Evolutionary conservation across 2,113 vertebrate genomes (phyloP).

Genomic region (Lamprologus tigripictilis): DNA sequence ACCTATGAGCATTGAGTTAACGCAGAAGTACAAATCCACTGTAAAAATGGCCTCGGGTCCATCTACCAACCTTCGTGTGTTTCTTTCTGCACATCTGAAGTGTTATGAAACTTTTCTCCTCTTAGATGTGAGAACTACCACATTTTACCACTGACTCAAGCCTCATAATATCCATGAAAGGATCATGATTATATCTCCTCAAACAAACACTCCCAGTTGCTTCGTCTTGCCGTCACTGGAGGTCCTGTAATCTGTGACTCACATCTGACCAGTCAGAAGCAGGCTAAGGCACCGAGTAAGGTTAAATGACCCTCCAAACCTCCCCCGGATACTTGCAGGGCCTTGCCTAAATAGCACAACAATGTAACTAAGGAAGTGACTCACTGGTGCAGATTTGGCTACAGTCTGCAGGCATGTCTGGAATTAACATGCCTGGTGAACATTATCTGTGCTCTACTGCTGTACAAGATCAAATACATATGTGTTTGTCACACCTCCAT

Average conservation of each 20-base stretch:
- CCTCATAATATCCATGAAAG: neutral
- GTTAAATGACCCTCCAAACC: neutral
- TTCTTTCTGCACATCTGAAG: neutral
- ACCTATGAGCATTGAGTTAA: neutral
- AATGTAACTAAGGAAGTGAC: conserved; percentile 52
- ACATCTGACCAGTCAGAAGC: neutral
- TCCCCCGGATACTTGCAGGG: neutral
- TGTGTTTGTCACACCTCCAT: neutral
- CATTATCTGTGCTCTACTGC: neutral
- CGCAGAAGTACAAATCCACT: neutral
- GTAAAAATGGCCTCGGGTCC: neutral
- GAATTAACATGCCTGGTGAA: neutral
- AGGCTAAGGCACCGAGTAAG: neutral
- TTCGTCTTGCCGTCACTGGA: neutral
- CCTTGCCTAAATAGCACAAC: conserved; percentile 17
- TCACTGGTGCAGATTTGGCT: conserved; percentile 1
- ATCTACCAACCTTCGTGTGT: neutral
- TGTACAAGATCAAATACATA: neutral
- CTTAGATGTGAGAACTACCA: neutral
- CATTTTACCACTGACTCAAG: neutral
- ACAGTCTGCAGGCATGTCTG: neutral
- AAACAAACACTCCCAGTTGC: neutral
- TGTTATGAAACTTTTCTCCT: neutral
- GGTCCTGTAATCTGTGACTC: conserved; percentile 15
- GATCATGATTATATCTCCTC: neutral